Percentiles rank a stretch among this genome's conserved stretches.
Conservation (phyloP, 2,113 vertebrate genomes). For the Cryptotis parvus region DNA sequence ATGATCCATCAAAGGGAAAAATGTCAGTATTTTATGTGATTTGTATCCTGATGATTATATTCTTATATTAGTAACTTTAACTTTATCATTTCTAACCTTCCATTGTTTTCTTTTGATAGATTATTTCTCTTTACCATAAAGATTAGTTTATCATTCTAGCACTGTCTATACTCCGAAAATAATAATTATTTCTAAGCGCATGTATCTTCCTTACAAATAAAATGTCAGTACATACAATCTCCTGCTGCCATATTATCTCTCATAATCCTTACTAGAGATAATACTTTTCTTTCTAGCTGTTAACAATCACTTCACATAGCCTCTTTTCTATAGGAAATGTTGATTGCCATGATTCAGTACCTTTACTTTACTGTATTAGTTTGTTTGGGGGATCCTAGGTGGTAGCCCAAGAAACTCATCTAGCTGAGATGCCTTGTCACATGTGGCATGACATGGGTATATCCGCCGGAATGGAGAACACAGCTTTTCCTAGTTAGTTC, state of each 20-base stretch:
- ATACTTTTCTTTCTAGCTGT: background rate
- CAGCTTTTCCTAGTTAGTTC: background rate
- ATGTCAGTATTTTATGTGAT: background rate
- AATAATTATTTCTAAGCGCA: background rate
- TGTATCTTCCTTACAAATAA: background rate
- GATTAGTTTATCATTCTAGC: background rate
- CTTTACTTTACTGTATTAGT: no score
- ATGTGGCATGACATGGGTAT: background rate
- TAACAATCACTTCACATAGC: background rate
- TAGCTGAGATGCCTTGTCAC: background rate
- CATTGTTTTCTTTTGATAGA: background rate
- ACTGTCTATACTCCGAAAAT: background rate
- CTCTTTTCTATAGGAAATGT: background rate
- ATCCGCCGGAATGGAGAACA: background rate
- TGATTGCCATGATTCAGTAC: background rate
- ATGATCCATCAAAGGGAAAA: background rate
- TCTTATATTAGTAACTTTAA: conserved; percentile 6
- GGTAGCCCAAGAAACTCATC: no score
- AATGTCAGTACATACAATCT: background rate
- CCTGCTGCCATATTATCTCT: background rate
- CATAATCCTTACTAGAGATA: background rate
- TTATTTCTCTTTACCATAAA: background rate
- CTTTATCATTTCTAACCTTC: background rate
- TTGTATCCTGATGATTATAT: background rate
- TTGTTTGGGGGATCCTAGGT: no score